phyloP scores from a whole-genome alignment of 2,888 invertebrate genomes.

The Amiota minor region DNA sequence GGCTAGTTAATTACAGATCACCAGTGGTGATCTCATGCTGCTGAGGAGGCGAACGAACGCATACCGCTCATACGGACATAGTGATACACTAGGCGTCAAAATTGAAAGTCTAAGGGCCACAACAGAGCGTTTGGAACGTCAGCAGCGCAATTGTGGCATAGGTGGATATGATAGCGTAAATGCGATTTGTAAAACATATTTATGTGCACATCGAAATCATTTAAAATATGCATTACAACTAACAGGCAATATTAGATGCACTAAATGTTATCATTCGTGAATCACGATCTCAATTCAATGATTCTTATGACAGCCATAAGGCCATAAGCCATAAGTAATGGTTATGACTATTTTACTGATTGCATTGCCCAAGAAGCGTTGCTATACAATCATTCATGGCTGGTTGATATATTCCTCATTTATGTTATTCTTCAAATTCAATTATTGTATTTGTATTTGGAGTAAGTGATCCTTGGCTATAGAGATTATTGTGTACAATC shows the following conservation, averaged over 20 bases:
- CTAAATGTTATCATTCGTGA: slow-evolving; percentile 56
- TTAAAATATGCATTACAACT: neutral
- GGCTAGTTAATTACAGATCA: slow-evolving; percentile 54
- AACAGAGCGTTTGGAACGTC: slow-evolving; percentile 59
- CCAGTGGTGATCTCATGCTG: slow-evolving; percentile 48
- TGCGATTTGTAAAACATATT: slow-evolving; percentile 73
- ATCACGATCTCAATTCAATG: slow-evolving; percentile 81
- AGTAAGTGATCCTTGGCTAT: slow-evolving; percentile 79
- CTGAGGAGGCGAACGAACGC: slow-evolving; percentile 76
- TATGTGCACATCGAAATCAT: neutral
- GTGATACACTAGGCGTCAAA: slow-evolving; percentile 56
- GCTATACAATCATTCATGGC: slow-evolving; percentile 96
- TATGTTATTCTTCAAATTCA: slow-evolving; percentile 95
- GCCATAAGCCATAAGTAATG: too few relatives aligned
- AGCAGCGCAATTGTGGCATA: slow-evolving; percentile 74
- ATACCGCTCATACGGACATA: slow-evolving; percentile 89
- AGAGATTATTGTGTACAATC: neutral
- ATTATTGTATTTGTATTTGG: slow-evolving; percentile 94
- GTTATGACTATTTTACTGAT: slow-evolving; percentile 96
- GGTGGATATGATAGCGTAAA: slow-evolving; percentile 73
- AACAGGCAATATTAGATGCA: slow-evolving; percentile 62
- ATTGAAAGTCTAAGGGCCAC: slow-evolving; percentile 51
- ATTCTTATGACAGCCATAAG: slow-evolving; percentile 94
- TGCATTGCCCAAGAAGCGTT: slow-evolving; percentile 94
- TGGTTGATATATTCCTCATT: slow-evolving; percentile 98